Base-by-base conservation (phyloP, 92 coral and sea anemone species). In the Isaurus tuberculatus region DNA sequence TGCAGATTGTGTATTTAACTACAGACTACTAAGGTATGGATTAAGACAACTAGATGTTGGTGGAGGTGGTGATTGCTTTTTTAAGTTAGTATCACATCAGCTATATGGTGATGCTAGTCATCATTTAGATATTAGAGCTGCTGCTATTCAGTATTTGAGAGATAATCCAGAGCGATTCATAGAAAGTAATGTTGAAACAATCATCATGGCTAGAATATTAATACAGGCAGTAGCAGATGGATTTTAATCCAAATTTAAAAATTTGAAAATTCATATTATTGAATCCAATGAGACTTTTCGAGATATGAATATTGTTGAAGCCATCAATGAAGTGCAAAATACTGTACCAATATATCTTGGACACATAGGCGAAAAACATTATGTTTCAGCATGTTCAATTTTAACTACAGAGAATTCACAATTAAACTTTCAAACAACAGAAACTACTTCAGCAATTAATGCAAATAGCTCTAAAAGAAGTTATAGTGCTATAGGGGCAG, bases 1-100 rank as follows among this genome's bases (percentile, higher is more conserved):
- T 48, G 57, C 57, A 48, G 57, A 48, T 48, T 48, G 10, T 48
- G 57, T 48, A 13, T 48, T 48, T 48, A 48, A 48, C 57, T 48
- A 48, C 57, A 48, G 57, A 14, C 57, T 48, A 48, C 57, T 48
- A 5, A 48, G 57, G 57, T 48, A 48, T 48, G 57, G 57, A 48
- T 48, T 48, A 49, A 49, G 57, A 49, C 57, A 49, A 49, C 57
- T 15, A 49, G 57, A 49, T 49, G 57, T 49, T 49, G 57, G 57
- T 49, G 57, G 57, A 49, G 57, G 57, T 49, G 57, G 57, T 49
- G 57, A 15, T 49, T 49, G 19, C 57, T 49, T 49, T 49, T 49
- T 49, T 49, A 49, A 49, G 57, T 49, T n/a, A 49, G 57, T 49
- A 49, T 49, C 57, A 14, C 19, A 14, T 49, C 57, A 49, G 57